Percentiles rank a stretch among this genome's conserved stretches.
phyloP scores from a whole-genome alignment of 2,113 vertebrate species.

The Salvator merianae region DNA sequence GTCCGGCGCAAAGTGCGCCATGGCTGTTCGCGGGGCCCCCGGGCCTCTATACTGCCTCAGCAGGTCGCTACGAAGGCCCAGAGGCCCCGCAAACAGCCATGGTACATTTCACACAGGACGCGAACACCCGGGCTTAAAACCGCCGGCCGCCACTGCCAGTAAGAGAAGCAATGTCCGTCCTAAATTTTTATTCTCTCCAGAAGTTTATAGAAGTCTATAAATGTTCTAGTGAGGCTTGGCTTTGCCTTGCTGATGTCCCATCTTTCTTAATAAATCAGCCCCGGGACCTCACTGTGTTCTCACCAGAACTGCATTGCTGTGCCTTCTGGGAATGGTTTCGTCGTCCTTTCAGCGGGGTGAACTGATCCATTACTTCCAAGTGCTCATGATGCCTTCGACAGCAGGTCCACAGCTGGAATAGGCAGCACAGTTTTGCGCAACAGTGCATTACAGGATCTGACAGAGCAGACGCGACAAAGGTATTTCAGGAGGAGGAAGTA shows the following conservation, averaged over 20 bases:
- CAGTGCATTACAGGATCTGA: neutral
- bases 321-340: slow-evolving; percentile 19
- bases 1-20: too few species aligned
- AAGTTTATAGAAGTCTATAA: neutral
- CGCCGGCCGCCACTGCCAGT: too few species aligned
- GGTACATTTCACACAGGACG: too few species aligned
- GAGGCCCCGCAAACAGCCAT: too few species aligned
- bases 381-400: slow-evolving; percentile 27
- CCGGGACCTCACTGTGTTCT: neutral
- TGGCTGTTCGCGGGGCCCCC: too few species aligned
- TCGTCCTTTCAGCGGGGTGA: slow-evolving; percentile 9
- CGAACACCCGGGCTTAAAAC: too few species aligned
- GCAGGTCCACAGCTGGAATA: slow-evolving; percentile 7
- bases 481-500: neutral
- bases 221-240: slow-evolving; percentile 19
- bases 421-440: neutral
- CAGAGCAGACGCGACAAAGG: neutral
- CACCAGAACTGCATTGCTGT: slow-evolving; percentile 19
- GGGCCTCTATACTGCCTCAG: too few species aligned
- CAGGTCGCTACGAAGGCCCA: too few species aligned
- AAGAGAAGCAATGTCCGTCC: too few species aligned
- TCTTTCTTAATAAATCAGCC: slow-evolving; percentile 34
- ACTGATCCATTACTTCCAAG: slow-evolving; percentile 23
- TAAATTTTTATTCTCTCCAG: too few species aligned
- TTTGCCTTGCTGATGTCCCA: neutral